These are phyloP conservation scores for Matsumyia berberina DNA, from an alignment of 2,888 invertebrate species.

Conservation along the genomic window DNA sequence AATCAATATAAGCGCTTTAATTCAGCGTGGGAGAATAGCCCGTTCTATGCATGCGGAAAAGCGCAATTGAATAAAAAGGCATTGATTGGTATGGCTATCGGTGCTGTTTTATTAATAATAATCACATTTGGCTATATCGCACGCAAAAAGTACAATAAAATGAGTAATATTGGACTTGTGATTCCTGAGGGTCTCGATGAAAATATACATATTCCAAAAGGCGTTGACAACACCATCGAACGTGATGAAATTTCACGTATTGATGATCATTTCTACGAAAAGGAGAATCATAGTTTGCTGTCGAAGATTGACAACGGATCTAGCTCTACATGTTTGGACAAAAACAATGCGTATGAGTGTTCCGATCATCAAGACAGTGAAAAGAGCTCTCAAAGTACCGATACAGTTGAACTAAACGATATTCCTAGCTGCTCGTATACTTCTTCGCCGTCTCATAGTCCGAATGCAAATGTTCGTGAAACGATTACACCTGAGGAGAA, in stretches of 20 bases:
- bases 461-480: constrained; percentile 43
- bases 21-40: constrained; percentile 79
- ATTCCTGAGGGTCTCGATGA: constrained; percentile 79
- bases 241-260: constrained; percentile 74
- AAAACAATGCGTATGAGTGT: constrained; percentile 59
- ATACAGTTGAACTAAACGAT: constrained; percentile 78
- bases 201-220: constrained; percentile 75
- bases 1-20: constrained; percentile 75
- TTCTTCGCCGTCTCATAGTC: constrained; percentile 73
- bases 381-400: constrained; percentile 74
- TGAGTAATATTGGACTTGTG: constrained; percentile 80
- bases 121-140: constrained; percentile 70
- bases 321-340: constrained; percentile 64
- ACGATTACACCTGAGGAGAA: constrained; percentile 21
- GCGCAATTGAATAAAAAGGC: constrained; percentile 77
- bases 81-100: constrained; percentile 72
- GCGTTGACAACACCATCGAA: constrained; percentile 75
- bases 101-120: constrained; percentile 57
- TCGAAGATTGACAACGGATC: constrained; percentile 71
- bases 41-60: constrained; percentile 76
- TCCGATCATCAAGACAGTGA: constrained; percentile 71
- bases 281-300: constrained; percentile 77
- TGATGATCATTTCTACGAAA: constrained; percentile 76
- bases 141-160: constrained; percentile 78
- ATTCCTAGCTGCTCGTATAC: constrained; percentile 74